Evolutionary conservation across 1,140 invertebrate genomes (phyloP).

Genomic region (Drosophila ogumai): DNA sequence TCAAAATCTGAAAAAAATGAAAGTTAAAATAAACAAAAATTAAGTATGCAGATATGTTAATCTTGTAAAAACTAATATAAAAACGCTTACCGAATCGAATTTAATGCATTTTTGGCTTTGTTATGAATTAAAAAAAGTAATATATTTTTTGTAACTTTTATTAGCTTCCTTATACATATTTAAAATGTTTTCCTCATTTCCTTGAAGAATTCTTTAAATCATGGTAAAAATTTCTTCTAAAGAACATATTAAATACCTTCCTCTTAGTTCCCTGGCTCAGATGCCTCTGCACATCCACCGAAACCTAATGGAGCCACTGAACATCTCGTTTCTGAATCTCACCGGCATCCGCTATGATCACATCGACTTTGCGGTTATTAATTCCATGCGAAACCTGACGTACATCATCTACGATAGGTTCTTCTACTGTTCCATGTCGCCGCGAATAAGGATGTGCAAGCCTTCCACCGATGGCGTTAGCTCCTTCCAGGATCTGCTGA

Average conservation of each 20-base stretch:
- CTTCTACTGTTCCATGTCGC: conserved; percentile 89
- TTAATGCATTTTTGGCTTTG: too few species aligned
- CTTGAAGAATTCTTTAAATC: background rate
- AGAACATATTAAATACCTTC: background rate
- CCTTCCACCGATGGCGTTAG: conserved; percentile 90
- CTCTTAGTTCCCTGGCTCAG: conserved; percentile 63
- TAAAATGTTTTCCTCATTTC: background rate
- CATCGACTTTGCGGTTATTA: conserved; percentile 86
- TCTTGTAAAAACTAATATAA: too few species aligned
- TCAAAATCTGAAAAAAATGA: too few species aligned
- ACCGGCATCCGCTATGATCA: conserved; percentile 87
- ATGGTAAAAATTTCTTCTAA: background rate
- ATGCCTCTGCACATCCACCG: conserved; percentile 65
- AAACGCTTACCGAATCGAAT: too few species aligned
- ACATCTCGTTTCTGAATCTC: conserved; percentile 84
- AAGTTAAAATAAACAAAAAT: too few species aligned
- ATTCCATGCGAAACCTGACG: conserved; percentile 85
- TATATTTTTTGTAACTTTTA: too few species aligned
- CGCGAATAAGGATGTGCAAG: conserved; percentile 87
- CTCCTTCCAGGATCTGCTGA: conserved; percentile 88
- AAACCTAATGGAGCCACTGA: conserved; percentile 58
- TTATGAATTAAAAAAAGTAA: too few species aligned
- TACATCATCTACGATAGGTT: conserved; percentile 90
- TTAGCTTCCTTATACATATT: too few species aligned
- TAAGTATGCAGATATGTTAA: too few species aligned